Conservation (phyloP, 2,797 vertebrate species). For the Parambassis ranga region DNA sequence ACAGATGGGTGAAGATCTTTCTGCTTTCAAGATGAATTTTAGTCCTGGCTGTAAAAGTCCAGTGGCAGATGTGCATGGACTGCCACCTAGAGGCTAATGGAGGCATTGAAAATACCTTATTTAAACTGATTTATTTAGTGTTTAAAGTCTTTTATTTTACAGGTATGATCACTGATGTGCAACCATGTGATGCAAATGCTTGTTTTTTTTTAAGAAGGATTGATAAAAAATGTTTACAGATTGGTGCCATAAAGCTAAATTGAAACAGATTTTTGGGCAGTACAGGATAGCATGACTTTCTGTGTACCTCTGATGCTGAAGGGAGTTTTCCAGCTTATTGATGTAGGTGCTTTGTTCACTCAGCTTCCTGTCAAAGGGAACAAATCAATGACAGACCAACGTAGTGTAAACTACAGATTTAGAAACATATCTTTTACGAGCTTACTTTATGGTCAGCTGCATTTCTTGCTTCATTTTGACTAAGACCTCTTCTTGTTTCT, state of each 20-base stretch:
- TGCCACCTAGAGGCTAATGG: constrained; percentile 59
- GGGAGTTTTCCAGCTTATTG: constrained; percentile 71
- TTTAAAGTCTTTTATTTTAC: too few relatives aligned
- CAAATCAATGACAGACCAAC: neutral
- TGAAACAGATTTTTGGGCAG: too few relatives aligned
- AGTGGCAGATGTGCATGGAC: constrained; percentile 23
- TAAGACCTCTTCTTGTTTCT: constrained; percentile 82
- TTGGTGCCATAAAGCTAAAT: too few relatives aligned
- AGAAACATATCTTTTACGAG: neutral
- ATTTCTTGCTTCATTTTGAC: constrained; percentile 82
- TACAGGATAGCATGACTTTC: too few relatives aligned
- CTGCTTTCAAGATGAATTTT: neutral
- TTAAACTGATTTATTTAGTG: neutral
- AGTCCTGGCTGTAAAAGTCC: neutral
- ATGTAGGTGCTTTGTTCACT: constrained; percentile 78
- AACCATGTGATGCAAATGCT: too few relatives aligned
- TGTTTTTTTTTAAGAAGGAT: too few relatives aligned
- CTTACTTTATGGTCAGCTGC: constrained; percentile 83
- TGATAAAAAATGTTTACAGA: neutral
- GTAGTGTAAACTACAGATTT: neutral
- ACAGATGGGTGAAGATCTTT: neutral
- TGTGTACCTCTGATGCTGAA: constrained; percentile 77
- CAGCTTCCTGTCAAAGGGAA: constrained; percentile 65
- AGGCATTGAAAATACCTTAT: neutral
- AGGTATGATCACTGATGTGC: too few relatives aligned